phyloP scores from a whole-genome alignment of 1,140 invertebrate genomes.

The Cherax quadricarinatus region DNA sequence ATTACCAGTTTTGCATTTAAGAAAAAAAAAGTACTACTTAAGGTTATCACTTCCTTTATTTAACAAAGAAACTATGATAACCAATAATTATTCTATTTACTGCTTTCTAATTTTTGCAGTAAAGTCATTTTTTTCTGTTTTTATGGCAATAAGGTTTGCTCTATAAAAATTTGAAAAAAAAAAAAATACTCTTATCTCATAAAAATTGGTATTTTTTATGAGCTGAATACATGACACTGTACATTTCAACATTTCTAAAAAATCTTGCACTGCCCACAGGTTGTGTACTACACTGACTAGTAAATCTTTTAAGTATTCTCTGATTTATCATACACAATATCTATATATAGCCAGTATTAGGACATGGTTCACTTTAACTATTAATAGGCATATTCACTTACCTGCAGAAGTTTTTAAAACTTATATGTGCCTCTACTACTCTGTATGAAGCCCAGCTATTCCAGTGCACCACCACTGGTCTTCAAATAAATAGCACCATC shows the following conservation, averaged over 20 bases:
- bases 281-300: conserved; percentile 28
- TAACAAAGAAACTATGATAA: conserved; percentile 48
- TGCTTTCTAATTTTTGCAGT: conserved; percentile 2
- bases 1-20: neutral
- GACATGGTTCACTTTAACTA: neutral
- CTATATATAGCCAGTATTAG: conserved; percentile 17
- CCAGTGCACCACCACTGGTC: conserved; percentile 44
- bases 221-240: neutral
- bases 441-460: conserved; percentile 29
- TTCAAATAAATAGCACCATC: conserved; percentile 57
- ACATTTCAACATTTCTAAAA: neutral
- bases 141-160: neutral
- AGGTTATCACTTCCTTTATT: conserved; percentile 38
- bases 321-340: conserved; percentile 5
- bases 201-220: neutral
- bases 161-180: neutral
- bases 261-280: neutral
- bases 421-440: conserved; percentile 45
- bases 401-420: conserved; percentile 28
- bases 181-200: neutral
- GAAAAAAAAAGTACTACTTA: neutral
- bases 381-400: conserved; percentile 16
- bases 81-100: conserved; percentile 36
- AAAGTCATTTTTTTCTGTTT: neutral
- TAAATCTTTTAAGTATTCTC: neutral